Base-by-base conservation (phyloP, 2,888 invertebrate genomes). In the Chrysolina haemoptera region DNA sequence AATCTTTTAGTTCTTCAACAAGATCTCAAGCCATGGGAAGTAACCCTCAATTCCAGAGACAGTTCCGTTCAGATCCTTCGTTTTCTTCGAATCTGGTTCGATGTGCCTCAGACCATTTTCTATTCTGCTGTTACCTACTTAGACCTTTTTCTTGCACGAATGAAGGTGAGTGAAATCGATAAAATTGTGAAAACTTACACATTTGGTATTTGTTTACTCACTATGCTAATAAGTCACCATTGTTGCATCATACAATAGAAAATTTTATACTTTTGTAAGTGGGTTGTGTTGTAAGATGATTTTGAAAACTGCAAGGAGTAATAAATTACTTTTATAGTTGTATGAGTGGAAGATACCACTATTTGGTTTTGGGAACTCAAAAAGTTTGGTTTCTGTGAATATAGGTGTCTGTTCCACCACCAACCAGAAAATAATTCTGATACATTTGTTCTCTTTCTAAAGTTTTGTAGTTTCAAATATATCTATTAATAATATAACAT, bases 51-150 rank as follows among this genome's bases (percentile, higher is more conserved):
- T 63, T 93, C 93, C 62, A 91, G 96, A 59, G 94, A 96, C 88
- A 94, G 94, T 79, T 94, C 95, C 18, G 95, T 94, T 0, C 94
- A 95, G 87, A 93, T 94, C 81, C 89, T 96, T 82, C 91, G 95
- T 79, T 95, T 94, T 86, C 90, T 95, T 79, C 95, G 95, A 88
- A 93, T 95, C 83, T 95, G 95, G 95, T 95, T 93, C 88, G 95
- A 95, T 85, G 88, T 95, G 83, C 94, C 95, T 12, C 92, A 94
- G 14, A 93, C 94, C 82, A 93, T 94, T 11, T 92, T 95, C 82
- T 93, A 95, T 87, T 91, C 92, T 78, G 94, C 95, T 77, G 92
- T 94, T 87, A 94, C 93, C 87, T 88, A 95, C 83, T 93, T 96
- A 85, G 96, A 84, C 71, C 76, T 80, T 64, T 96, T 96, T 88